A percentile compares a stretch with the other conserved stretches of the same genome.
Evolutionary conservation across 2,888 invertebrate species (phyloP).

Genomic region (Trimorus sp.): DNA sequence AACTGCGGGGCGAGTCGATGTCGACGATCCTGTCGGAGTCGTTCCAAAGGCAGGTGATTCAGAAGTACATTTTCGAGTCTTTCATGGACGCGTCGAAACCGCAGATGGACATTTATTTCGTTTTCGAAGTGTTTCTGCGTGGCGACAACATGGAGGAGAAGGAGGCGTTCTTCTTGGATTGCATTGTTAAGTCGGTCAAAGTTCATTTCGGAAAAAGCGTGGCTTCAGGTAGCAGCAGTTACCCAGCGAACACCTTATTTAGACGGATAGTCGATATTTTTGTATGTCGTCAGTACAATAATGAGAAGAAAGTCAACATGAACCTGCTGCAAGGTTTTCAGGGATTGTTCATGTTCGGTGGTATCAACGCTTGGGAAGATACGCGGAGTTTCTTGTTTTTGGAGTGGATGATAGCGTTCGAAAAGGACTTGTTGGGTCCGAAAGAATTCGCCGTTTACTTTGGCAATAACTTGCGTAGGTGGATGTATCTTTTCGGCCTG

Average conservation of each 20-base stretch:
- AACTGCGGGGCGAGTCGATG: not conserved
- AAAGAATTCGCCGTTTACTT: not conserved
- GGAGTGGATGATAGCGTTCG: not conserved
- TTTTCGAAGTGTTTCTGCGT: not conserved
- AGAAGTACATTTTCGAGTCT: slow-evolving; percentile 65
- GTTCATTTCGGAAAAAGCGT: too few relatives aligned
- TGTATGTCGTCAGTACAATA: too few relatives aligned
- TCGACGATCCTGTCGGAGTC: slow-evolving; percentile 66
- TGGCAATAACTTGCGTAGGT: not conserved
- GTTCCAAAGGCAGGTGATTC: slow-evolving; percentile 67
- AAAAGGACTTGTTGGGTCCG: not conserved
- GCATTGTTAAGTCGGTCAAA: too few relatives aligned
- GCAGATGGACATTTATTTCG: not conserved
- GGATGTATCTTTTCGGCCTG: not conserved
- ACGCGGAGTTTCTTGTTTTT: not conserved
- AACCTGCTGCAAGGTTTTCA: not conserved
- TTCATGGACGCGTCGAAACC: not conserved
- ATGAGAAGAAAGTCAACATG: too few relatives aligned
- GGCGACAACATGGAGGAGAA: not conserved
- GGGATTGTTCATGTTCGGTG: not conserved
- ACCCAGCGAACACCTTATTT: too few relatives aligned
- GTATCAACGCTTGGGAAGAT: slow-evolving; percentile 1
- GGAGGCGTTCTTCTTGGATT: too few relatives aligned
- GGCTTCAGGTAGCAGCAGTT: too few relatives aligned
- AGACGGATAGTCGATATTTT: too few relatives aligned